A percentile compares a stretch with the other conserved stretches of the same genome.
phyloP scores from a whole-genome alignment of 1,140 invertebrate genomes.

The Planococcus citri region DNA sequence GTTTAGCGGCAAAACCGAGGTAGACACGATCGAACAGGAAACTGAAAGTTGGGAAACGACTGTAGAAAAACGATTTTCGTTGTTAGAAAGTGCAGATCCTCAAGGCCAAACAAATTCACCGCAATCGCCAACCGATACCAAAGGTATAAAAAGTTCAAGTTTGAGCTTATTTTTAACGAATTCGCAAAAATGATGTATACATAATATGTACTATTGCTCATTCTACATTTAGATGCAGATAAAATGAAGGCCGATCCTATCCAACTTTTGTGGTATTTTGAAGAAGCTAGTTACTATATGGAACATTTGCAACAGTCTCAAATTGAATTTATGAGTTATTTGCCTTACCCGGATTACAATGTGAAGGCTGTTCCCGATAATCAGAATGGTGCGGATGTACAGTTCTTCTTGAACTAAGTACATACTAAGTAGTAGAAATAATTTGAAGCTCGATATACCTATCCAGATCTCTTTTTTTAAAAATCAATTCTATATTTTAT shows the following conservation, averaged over 20 bases:
- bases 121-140: too few relatives aligned
- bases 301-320: not conserved
- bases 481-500: too few relatives aligned
- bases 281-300: not conserved
- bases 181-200: too few relatives aligned
- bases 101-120: not conserved
- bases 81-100: not conserved
- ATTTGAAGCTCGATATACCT: too few relatives aligned
- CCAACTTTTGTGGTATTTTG: not conserved
- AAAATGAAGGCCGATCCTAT: not conserved
- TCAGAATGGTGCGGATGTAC: not conserved
- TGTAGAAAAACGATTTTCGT: not conserved
- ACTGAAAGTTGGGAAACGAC: not conserved
- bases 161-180: too few relatives aligned
- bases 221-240: not conserved
- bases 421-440: too few relatives aligned
- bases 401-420: not conserved
- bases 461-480: too few relatives aligned
- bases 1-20: not conserved
- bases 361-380: not conserved
- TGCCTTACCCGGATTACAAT: not conserved
- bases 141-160: too few relatives aligned
- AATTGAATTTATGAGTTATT: not conserved
- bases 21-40: not conserved
- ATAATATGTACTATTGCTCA: too few relatives aligned